Percentiles rank a stretch among this genome's conserved stretches.
These are phyloP conservation scores for Clarias fuscus DNA, from an alignment of 2,797 vertebrate species.

Conservation along the genomic window DNA sequence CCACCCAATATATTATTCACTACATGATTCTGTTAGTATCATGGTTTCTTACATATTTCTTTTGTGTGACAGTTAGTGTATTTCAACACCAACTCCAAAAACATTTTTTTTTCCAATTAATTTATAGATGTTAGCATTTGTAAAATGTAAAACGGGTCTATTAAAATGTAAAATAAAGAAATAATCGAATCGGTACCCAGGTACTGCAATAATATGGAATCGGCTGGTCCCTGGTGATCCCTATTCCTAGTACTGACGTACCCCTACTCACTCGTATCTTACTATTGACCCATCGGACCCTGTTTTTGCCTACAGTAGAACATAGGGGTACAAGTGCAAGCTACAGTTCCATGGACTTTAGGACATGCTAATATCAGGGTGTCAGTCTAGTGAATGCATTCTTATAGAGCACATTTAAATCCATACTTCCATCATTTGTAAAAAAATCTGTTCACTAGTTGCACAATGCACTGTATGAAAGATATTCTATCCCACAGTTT, in stretches of 20 bases:
- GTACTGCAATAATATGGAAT: no score
- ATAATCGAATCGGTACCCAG: no score
- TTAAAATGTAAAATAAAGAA: no score
- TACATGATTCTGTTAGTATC: no score
- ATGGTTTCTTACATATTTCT: no score
- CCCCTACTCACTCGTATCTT: neutral
- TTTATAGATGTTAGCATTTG: no score
- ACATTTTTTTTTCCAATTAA: no score
- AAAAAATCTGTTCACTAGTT: neutral
- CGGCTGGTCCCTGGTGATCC: no score
- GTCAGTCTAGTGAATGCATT: neutral
- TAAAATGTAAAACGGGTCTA: no score
- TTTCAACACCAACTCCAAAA: no score
- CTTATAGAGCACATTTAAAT: neutral
- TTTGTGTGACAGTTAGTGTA: no score
- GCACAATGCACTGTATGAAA: neutral
- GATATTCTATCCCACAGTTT: neutral
- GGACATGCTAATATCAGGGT: neutral
- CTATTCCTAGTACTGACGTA: neutral
- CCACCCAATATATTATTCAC: no score
- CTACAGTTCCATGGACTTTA: neutral
- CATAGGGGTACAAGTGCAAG: neutral
- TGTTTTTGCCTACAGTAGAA: neutral
- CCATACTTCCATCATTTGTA: neutral
- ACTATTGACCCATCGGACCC: neutral